A percentile compares a stretch with the other conserved stretches of the same genome.
Conservation (phyloP, 2,113 vertebrate genomes). For the Hemichromis elongatus region DNA sequence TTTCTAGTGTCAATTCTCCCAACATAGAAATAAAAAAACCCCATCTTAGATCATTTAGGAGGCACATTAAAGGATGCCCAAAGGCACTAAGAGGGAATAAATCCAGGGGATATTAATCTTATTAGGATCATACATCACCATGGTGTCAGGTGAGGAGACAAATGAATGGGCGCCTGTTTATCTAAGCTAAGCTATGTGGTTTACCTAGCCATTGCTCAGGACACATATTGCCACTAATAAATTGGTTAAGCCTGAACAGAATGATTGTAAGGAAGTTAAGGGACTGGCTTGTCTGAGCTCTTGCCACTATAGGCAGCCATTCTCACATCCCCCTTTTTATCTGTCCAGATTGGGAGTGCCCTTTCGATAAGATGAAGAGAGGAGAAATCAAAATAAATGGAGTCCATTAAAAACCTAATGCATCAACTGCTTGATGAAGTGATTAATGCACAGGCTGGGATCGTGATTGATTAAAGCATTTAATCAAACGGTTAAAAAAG, state of each 20-base stretch:
- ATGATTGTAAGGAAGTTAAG: conserved; percentile 88
- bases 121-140: conserved; percentile 94
- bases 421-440: conserved; percentile 99
- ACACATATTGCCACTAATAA: conserved; percentile 87
- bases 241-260: conserved; percentile 84
- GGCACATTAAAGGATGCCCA: conserved; percentile 55
- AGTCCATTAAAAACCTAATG: conserved; percentile 99
- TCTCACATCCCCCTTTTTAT: conserved; percentile 77
- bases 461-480: conserved; percentile 99
- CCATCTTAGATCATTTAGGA: conserved; percentile 38
- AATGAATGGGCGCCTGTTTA: conserved; percentile 95
- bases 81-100: conserved; percentile 56
- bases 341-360: conserved; percentile 91
- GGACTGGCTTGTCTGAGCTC: conserved; percentile 75
- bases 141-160: conserved; percentile 92
- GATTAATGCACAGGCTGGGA: conserved; percentile 97
- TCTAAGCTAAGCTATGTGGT: conserved; percentile 89
- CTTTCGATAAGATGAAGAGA: conserved; percentile 94
- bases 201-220: conserved; percentile 83
- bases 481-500: conserved; percentile 96
- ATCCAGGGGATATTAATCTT: conserved; percentile 86
- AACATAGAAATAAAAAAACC: background rate
- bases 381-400: conserved; percentile 99
- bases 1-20: background rate
- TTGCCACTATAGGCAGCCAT: conserved; percentile 56